A percentile compares a stretch with the other conserved stretches of the same genome.
These are phyloP conservation scores for Porites lobata DNA, from an alignment of 92 coral and sea anemone species.

Conservation along the genomic window DNA sequence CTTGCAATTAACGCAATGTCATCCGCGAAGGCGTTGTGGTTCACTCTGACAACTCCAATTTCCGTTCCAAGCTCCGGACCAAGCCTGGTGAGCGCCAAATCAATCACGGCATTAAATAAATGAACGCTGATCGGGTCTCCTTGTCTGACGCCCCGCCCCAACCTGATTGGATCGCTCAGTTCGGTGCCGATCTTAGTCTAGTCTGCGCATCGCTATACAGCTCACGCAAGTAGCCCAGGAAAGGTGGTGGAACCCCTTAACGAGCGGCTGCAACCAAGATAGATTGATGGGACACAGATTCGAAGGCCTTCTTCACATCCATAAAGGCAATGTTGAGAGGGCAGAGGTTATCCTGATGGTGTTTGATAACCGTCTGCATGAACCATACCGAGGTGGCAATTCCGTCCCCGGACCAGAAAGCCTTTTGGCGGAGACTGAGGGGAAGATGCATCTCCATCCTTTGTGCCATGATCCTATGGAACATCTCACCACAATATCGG, in stretches of 20 bases:
- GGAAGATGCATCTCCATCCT: conserved; percentile 25
- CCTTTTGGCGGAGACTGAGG: conserved; percentile 28
- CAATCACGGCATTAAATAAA: conserved; percentile 15
- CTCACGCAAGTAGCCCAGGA: conserved; percentile 7
- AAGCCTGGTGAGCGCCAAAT: neutral
- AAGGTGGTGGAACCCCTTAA: conserved; percentile 7
- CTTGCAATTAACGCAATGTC: neutral
- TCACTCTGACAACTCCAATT: neutral
- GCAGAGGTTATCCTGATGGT: conserved; percentile 15
- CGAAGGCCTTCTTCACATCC: conserved; percentile 38
- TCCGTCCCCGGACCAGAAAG: conserved; percentile 42
- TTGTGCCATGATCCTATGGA: conserved; percentile 28
- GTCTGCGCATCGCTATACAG: conserved; percentile 10
- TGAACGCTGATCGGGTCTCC: no score
- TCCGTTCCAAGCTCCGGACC: no score
- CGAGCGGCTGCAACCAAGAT: neutral
- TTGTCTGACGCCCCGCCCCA: neutral
- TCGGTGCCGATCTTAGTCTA: neutral
- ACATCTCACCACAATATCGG: neutral
- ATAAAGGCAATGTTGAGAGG: neutral
- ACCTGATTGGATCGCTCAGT: neutral
- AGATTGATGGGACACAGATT: conserved; percentile 10
- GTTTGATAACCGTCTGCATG: conserved; percentile 18
- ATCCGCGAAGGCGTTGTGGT: neutral
- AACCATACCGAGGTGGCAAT: conserved; percentile 26